Evolutionary conservation across 2,113 vertebrate genomes (phyloP), one percentile per base, ranked within the genome.

Genomic region (Pseudolaguvia tuberculata): DNA sequence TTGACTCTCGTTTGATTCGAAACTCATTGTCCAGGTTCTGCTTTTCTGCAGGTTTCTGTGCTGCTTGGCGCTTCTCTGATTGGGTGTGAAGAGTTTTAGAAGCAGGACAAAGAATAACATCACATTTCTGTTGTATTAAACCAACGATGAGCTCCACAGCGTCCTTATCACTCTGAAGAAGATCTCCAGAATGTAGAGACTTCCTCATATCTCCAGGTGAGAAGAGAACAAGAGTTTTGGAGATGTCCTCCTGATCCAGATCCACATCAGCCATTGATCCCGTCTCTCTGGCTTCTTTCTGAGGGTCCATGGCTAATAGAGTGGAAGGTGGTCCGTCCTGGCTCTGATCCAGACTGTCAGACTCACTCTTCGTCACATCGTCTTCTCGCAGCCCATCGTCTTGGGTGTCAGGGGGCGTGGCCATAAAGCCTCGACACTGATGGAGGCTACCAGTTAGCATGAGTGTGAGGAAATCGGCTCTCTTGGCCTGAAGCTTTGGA

Each of bases 131-230:
- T 18, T 70, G 52, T 55, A 25, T 25, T 39, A 21, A 42, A 25
- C 15, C 45, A 17, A 70, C 23, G 31, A 25, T 57, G 78, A 90
- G 90, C 7, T 90, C 91, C 4, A 88, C 86, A 17, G 88, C 84
- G 85, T 92, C 0, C 89, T 89, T 70, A 89, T 91, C 86, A 94
- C 94, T 0, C 87, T 91, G 82, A 93, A 92, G 39, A 90, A 92
- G 0, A 85, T 92, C 75, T 9, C 92, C 81, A 10, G 91, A 90
- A 66, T 91, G 90, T 0, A 93, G 94, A 53, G 95, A 96, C 82
- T 94, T 96, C 25, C 94, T 94, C 78, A 93, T 88, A 84, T 98
- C 96, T n/a, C 95, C 96, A 0, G 96, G 96, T 7, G 96, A 99
- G 83, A 98, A 96, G 10, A 98, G 91, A 75, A 99, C 95, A 13